Conservation (phyloP, 2,113 vertebrate genomes). For the Stictonetta naevosa region DNA sequence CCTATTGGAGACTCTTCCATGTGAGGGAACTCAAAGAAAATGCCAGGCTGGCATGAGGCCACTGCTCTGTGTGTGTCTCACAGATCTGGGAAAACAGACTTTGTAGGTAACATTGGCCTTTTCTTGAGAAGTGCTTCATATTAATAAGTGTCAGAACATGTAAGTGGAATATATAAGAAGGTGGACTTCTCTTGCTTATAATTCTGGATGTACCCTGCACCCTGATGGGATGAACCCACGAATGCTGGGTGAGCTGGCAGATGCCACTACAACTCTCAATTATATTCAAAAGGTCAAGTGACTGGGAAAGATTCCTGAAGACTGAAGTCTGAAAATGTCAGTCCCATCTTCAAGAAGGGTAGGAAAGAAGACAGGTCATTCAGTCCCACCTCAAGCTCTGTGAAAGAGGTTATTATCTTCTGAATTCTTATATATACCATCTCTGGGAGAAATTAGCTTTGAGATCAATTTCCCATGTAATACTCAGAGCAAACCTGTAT, state of each 20-base stretch:
- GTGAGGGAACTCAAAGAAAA: neutral
- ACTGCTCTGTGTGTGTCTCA: neutral
- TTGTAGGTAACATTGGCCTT: neutral
- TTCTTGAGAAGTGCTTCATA: neutral
- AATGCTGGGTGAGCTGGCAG: neutral
- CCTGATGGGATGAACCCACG: neutral
- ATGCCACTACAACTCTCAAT: neutral
- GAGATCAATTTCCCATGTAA: neutral
- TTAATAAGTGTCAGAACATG: neutral
- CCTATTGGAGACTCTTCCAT: neutral
- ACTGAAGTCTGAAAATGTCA: neutral
- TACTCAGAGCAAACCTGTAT: neutral
- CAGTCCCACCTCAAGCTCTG: neutral
- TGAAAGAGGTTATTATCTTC: neutral
- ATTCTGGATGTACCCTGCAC: neutral
- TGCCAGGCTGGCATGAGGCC: neutral
- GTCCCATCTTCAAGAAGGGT: neutral
- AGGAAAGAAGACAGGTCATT: neutral
- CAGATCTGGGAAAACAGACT: neutral
- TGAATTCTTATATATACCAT: neutral
- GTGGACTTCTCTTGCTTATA: neutral
- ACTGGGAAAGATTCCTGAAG: neutral
- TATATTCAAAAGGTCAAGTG: neutral
- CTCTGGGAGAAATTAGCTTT: neutral
- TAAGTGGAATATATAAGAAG: neutral